Evolutionary conservation across 2,113 vertebrate genomes (phyloP).

Genomic region (Nyctibius bracteatus): DNA sequence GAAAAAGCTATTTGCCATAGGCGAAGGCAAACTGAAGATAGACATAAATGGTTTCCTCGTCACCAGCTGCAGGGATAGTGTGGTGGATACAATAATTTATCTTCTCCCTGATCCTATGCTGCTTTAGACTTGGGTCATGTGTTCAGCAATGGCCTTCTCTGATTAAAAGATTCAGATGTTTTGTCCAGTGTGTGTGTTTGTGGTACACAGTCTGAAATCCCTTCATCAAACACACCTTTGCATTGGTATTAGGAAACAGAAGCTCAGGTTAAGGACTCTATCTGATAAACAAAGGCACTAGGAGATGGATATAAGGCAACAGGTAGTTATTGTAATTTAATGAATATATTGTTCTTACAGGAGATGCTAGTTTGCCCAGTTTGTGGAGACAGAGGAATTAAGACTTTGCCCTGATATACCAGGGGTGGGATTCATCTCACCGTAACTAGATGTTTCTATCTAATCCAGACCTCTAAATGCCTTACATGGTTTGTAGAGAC

Average conservation of each 20-base stretch:
- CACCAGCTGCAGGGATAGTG: background rate
- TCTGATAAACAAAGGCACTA: background rate
- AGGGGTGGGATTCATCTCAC: background rate
- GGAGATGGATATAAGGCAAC: background rate
- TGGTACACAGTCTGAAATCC: background rate
- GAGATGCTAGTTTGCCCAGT: background rate
- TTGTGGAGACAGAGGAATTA: background rate
- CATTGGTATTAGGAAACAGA: background rate
- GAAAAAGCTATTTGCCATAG: background rate
- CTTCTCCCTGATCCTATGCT: background rate
- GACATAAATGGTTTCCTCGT: background rate
- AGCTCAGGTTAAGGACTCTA: background rate
- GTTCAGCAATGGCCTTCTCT: background rate
- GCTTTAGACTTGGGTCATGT: background rate
- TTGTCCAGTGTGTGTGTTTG: too few relatives aligned
- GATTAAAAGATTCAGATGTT: background rate
- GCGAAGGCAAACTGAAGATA: background rate
- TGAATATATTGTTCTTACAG: background rate
- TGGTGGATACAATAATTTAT: background rate
- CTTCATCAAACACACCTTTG: background rate
- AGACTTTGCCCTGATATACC: background rate
- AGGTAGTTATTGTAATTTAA: background rate
- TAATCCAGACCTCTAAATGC: background rate
- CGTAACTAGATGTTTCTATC: background rate
- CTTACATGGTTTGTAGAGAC: background rate